Evolutionary conservation across 2,113 vertebrate genomes (phyloP), one percentile per base, ranked within the genome.

Genomic region (Formicarius rufipectus): DNA sequence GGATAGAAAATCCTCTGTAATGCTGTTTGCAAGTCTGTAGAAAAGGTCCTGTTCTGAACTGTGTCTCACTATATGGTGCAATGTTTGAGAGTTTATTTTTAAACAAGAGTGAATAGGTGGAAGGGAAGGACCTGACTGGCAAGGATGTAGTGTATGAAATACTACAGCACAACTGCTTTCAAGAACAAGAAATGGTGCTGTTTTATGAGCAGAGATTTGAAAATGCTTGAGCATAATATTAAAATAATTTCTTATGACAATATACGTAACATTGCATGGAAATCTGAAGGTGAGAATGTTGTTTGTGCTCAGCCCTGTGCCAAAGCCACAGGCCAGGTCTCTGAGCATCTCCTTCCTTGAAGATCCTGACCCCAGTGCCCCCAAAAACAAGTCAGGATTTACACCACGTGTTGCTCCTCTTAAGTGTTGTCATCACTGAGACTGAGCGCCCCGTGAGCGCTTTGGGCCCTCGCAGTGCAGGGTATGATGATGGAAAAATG

Each of bases 31-130:
- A 90, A 89, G 59, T 95, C 69, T 90, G 58, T 85, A 96, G 90
- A 92, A 97, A 84, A 71, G 63, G 62, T 96, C 83, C 81, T 96
- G 35, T 96, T 96, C 84, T 91, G 88, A 94, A 90, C 59, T 96
- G 6, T 93, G 84, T 89, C 33, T 95, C 77, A 72, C 60, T 93
- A 27, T 95, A 23, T 84, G 72, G 63, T 95, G 55, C 85, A 91
- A 72, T 93, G 79, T 85, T 73, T 91, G 33, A 83, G 27, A 89
- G 35, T 77, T 87, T 85, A 40, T 59, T 87, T 85, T 86, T 63
- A 40, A 75, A 72, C 9, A 11, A 11, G 64, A 87, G 37, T 68
- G 55, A 76, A 68, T n/a, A 94, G 39, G 27, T 86, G 31, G 35
- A 72, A 93, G 88, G 64, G 42, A 75, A 87, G 33, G 58, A 66